phyloP scores from a whole-genome alignment of 2,113 vertebrate species.

The Cochlearius cochlearius region DNA sequence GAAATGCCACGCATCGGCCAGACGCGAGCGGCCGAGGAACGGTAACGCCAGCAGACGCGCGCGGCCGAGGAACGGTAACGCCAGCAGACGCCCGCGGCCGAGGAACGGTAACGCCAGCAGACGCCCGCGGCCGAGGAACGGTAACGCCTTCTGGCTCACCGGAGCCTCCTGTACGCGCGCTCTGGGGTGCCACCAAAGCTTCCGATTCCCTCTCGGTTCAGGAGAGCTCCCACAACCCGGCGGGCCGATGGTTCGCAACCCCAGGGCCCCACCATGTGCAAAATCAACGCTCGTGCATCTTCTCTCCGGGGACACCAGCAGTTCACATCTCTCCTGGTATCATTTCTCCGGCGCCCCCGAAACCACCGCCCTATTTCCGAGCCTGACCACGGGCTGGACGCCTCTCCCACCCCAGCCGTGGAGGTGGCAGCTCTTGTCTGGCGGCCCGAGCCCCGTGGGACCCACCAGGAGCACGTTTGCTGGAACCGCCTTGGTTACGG shows the following conservation, averaged over 20 bases:
- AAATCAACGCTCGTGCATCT: not conserved
- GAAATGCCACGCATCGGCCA: not conserved
- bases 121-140: not conserved
- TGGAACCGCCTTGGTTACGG: accelerated
- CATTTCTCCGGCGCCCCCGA: not conserved
- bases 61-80: too few species aligned
- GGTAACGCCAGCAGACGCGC: too few species aligned
- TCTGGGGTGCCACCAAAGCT: not conserved
- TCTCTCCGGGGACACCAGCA: not conserved
- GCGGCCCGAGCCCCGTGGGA: accelerated
- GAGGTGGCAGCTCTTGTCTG: accelerated
- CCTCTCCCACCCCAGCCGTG: not conserved
- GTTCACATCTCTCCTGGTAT: accelerated
- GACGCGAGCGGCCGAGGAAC: not conserved
- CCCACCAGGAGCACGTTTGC: accelerated
- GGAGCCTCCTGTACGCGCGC: not conserved
- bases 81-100: not conserved
- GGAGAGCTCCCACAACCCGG: not conserved
- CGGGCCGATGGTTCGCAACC: not conserved
- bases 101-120: too few species aligned
- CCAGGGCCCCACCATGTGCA: not conserved
- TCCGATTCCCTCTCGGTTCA: not conserved
- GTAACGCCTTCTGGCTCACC: not conserved
- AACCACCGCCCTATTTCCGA: not conserved
- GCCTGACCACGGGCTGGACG: not conserved